Evolutionary conservation across 2,113 vertebrate species (phyloP).

Genomic region (Poeciliopsis occidentalis): DNA sequence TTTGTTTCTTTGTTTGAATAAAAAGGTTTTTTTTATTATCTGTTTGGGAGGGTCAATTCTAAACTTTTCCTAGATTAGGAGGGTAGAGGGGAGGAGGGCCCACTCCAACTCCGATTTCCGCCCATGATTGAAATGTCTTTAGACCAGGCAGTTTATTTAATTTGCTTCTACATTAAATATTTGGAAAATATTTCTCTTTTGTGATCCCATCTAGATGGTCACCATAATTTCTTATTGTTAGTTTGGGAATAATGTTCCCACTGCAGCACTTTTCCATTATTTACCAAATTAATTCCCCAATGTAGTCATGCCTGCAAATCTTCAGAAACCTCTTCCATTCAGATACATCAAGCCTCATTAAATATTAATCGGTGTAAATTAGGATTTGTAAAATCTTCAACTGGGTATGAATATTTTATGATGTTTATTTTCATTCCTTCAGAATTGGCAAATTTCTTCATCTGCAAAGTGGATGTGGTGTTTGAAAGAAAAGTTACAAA

Average conservation of each 20-base stretch:
- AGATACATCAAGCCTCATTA: constrained; percentile 16
- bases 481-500: neutral
- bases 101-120: too few relatives aligned
- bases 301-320: constrained; percentile 11
- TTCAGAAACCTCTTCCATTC: constrained; percentile 13
- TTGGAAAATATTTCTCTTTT: too few relatives aligned
- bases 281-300: neutral
- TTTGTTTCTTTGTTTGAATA: too few relatives aligned
- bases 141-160: too few relatives aligned
- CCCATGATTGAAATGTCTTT: too few relatives aligned
- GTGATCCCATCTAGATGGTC: neutral
- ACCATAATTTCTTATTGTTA: neutral
- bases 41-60: too few relatives aligned
- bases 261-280: neutral
- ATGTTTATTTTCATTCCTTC: constrained; percentile 30
- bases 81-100: too few relatives aligned
- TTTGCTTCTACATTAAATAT: neutral
- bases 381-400: constrained; percentile 40
- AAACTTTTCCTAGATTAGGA: too few relatives aligned
- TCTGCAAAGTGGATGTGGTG: neutral
- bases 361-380: constrained; percentile 40
- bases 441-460: constrained; percentile 10
- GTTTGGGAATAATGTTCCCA: neutral
- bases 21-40: too few relatives aligned
- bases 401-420: constrained; percentile 40